These are phyloP conservation scores for Colistium nudipinnis DNA, from an alignment of 2,113 vertebrate species.

Conservation along the genomic window DNA sequence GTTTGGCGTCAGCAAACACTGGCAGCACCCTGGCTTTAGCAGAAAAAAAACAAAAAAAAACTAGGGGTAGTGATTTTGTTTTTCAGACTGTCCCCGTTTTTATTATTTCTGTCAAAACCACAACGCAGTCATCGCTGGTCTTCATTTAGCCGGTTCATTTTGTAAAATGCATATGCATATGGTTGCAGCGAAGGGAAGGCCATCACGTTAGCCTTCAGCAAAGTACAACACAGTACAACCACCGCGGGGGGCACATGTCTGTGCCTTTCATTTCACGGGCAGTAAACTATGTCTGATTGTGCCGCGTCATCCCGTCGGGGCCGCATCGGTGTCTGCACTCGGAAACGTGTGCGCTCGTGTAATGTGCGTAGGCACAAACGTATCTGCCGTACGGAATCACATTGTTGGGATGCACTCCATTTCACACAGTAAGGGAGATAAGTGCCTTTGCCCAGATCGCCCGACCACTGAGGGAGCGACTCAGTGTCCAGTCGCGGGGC, in stretches of 20 bases:
- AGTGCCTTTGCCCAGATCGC: slow-evolving; percentile 50
- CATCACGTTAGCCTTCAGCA: slow-evolving; percentile 29
- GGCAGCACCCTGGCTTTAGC: no score
- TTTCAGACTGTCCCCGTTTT: neutral
- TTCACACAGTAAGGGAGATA: slow-evolving; percentile 67
- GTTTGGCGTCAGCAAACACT: no score
- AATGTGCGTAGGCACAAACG: slow-evolving; percentile 4
- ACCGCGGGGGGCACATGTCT: slow-evolving; percentile 34
- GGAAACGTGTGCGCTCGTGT: slow-evolving; percentile 7
- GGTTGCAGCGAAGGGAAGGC: neutral
- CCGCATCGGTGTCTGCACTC: slow-evolving; percentile 40
- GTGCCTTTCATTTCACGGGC: slow-evolving; percentile 59
- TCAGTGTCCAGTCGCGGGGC: slow-evolving; percentile 50
- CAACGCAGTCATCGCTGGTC: no score
- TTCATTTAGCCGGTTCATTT: no score
- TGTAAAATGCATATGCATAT: no score
- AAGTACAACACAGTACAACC: slow-evolving; percentile 13
- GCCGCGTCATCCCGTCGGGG: slow-evolving; percentile 46
- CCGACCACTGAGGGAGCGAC: slow-evolving; percentile 54
- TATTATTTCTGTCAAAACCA: no score
- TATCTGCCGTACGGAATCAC: slow-evolving; percentile 39
- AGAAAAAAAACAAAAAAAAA: no score
- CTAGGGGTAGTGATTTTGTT: neutral
- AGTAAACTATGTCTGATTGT: slow-evolving; percentile 55
- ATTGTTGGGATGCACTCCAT: slow-evolving; percentile 62